Evolutionary conservation across 53 echinoderm and acorn worm genomes (phyloP).

Genomic region (Crossaster papposus): DNA sequence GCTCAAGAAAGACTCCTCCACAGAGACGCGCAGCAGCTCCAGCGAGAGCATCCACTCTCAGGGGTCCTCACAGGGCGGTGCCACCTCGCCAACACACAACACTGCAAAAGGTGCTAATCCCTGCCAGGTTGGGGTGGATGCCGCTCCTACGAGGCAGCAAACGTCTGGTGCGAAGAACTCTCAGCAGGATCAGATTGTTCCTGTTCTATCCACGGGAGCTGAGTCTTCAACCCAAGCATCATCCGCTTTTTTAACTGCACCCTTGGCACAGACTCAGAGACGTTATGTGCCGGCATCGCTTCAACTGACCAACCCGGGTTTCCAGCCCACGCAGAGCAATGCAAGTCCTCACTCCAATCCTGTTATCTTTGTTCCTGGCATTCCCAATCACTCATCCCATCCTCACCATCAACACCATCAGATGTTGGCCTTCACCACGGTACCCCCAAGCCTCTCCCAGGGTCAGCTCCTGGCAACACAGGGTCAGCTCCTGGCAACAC

Average conservation of each 20-base stretch:
- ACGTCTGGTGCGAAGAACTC: background rate
- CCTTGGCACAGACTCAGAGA: slow-evolving; percentile 2
- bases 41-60: slow-evolving; percentile 91
- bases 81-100: slow-evolving; percentile 50
- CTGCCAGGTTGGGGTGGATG: background rate
- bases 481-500: too few relatives aligned
- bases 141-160: background rate
- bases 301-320: background rate
- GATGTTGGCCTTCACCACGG: background rate
- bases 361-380: slow-evolving; percentile 14
- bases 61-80: slow-evolving; percentile 72
- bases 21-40: slow-evolving; percentile 95
- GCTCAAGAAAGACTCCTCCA: slow-evolving; percentile 94
- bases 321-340: slow-evolving; percentile 7
- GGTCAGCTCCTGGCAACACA: background rate
- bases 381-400: slow-evolving; percentile 1
- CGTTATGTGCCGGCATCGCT: background rate
- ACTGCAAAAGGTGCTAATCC: slow-evolving; percentile 16
- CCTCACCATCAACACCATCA: background rate
- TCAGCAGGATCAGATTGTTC: slow-evolving; percentile 6
- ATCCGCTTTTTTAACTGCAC: background rate
- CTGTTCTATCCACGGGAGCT: background rate
- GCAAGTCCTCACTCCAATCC: background rate
- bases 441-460: background rate
- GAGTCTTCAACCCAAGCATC: background rate